phyloP scores from a whole-genome alignment of 2,888 invertebrate species.

The Drosophila villosipedis region DNA sequence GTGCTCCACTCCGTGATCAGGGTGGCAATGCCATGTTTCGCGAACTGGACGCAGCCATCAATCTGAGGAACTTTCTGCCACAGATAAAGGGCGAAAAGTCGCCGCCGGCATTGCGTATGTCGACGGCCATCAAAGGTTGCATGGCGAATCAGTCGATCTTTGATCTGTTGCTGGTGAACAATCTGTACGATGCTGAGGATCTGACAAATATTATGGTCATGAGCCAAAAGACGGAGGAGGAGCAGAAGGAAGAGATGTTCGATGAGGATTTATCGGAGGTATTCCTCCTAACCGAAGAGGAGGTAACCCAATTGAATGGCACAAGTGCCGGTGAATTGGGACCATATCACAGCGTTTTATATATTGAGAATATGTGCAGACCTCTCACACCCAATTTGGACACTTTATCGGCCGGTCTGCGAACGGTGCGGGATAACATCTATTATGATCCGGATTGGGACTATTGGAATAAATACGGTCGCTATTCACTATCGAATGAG shows the following conservation, averaged over 20 bases:
- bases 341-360: constrained; percentile 38
- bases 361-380: constrained; percentile 23
- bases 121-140: constrained; percentile 39
- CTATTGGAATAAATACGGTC: constrained; percentile 2
- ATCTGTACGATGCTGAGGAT: constrained; percentile 22
- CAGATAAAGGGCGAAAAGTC: background rate
- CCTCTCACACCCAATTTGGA: constrained; percentile 20
- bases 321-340: constrained; percentile 9
- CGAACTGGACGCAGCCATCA: constrained; percentile 31
- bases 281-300: constrained; percentile 14
- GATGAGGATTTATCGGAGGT: constrained; percentile 23
- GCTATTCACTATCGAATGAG: constrained; percentile 23
- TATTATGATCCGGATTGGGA: background rate
- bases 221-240: background rate
- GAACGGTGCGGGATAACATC: background rate
- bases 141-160: constrained; percentile 48
- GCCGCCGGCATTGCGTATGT: constrained; percentile 32
- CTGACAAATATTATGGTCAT: constrained; percentile 17
- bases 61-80: constrained; percentile 23
- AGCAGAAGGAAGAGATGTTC: background rate
- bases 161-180: constrained; percentile 20
- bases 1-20: constrained; percentile 88
- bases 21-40: constrained; percentile 39
- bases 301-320: background rate
- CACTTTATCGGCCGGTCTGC: background rate